Conservation (phyloP, 2,888 invertebrate genomes). For the Ophion costatus region DNA sequence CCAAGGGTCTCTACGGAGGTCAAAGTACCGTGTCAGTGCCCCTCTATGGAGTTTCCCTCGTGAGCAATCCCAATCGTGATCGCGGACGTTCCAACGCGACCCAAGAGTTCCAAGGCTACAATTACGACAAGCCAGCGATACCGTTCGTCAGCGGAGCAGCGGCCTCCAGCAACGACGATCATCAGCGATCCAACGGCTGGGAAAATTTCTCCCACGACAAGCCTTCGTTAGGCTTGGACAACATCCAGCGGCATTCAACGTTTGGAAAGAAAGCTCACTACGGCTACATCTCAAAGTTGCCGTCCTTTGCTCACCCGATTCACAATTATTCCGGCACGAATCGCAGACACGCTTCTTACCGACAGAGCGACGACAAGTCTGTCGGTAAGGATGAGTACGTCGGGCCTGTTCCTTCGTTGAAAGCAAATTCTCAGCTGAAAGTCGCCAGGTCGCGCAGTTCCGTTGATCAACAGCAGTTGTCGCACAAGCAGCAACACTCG, state of each 20-base stretch:
- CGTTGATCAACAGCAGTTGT: constrained; percentile 62
- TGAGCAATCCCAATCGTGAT: constrained; percentile 60
- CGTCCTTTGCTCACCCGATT: constrained; percentile 54
- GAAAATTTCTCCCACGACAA: constrained; percentile 53
- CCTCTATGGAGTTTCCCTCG: constrained; percentile 62
- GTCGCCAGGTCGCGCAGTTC: constrained; percentile 64
- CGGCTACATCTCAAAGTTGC: constrained; percentile 43
- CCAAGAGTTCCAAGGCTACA: constrained; percentile 69
- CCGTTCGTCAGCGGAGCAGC: constrained; percentile 53
- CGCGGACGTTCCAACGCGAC: constrained; percentile 61
- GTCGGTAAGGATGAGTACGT: constrained; percentile 79
- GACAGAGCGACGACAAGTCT: constrained; percentile 54
- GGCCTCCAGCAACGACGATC: constrained; percentile 1
- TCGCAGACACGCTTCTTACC: constrained; percentile 68
- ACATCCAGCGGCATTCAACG: constrained; percentile 42
- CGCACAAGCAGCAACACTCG: constrained; percentile 65
- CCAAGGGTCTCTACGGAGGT: constrained; percentile 66
- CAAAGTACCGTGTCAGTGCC: constrained; percentile 54
- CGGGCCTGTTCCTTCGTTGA: constrained; percentile 84
- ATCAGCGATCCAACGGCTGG: constrained; percentile 54
- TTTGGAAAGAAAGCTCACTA: constrained; percentile 59
- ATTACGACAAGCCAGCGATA: constrained; percentile 68
- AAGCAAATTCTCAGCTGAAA: constrained; percentile 75
- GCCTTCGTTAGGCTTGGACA: constrained; percentile 23
- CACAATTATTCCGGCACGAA: constrained; percentile 63